Evolutionary conservation across 35 echinoderm and acorn worm genomes (phyloP).

Genomic region (Heliocidaris erythrogramma): DNA sequence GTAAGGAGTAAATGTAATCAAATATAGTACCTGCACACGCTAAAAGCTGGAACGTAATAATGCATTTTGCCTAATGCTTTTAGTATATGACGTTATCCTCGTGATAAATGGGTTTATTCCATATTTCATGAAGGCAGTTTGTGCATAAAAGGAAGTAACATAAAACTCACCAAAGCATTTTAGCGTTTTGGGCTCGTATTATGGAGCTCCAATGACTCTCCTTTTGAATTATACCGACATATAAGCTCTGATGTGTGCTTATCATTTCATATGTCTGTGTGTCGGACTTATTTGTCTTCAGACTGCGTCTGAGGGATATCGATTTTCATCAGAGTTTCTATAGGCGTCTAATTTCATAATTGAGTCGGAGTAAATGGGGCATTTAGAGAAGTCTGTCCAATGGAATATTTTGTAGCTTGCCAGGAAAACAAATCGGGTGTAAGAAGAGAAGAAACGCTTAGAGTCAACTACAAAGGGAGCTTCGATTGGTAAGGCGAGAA

Average conservation of each 20-base stretch:
- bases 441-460: not conserved
- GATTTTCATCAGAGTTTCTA: conserved; percentile 24
- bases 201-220: not conserved
- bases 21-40: conserved; percentile 31
- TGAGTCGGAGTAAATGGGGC: conserved; percentile 36
- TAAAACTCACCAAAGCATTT: conserved; percentile 30
- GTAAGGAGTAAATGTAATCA: conserved; percentile 48
- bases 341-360: conserved; percentile 32
- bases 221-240: conserved; percentile 45
- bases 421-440: not conserved
- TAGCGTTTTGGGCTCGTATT: conserved; percentile 24
- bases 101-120: conserved; percentile 49
- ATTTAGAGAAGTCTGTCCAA: conserved; percentile 12
- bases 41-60: conserved; percentile 52
- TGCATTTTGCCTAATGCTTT: conserved; percentile 50
- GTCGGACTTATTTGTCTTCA: conserved; percentile 23
- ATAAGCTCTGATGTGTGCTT: conserved; percentile 29
- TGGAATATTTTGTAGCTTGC: conserved; percentile 17
- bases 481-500: not conserved
- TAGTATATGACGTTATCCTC: conserved; percentile 34
- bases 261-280: conserved; percentile 32
- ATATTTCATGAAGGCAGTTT: conserved; percentile 43
- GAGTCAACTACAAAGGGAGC: not conserved
- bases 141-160: conserved; percentile 29
- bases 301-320: conserved; percentile 5